A percentile compares a stretch with the other conserved stretches of the same genome.
These are phyloP conservation scores for Sturmia bella DNA, from an alignment of 2,888 invertebrate species.

Conservation along the genomic window DNA sequence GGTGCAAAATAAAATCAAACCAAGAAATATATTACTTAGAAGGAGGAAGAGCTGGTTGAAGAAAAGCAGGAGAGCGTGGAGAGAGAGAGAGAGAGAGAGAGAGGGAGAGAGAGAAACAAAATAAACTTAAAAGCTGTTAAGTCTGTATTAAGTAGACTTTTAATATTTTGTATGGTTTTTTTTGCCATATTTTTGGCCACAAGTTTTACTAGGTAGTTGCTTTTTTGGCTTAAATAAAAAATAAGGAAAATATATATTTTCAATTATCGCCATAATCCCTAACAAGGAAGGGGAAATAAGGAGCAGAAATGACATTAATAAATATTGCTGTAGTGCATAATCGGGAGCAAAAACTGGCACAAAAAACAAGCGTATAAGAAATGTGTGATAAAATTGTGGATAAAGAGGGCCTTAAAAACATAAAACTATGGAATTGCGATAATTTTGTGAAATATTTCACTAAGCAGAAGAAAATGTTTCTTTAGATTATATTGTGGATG, in stretches of 20 bases:
- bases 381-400: not conserved
- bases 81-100: too few relatives aligned
- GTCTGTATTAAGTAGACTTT: conserved; percentile 69
- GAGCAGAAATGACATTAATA: conserved; percentile 11
- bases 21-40: conserved; percentile 13
- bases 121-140: conserved; percentile 67
- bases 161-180: conserved; percentile 50
- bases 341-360: not conserved
- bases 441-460: too few relatives aligned
- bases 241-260: conserved; percentile 43
- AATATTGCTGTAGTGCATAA: conserved; percentile 27
- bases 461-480: too few relatives aligned
- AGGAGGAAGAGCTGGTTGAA: conserved; percentile 8
- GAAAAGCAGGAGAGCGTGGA: not conserved
- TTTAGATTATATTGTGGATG: too few relatives aligned
- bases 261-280: conserved; percentile 66
- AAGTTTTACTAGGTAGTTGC: conserved; percentile 30
- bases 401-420: too few relatives aligned
- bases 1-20: conserved; percentile 41
- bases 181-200: conserved; percentile 53
- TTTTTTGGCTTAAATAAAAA: conserved; percentile 37
- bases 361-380: not conserved
- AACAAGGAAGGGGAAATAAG: conserved; percentile 1
- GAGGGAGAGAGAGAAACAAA: too few relatives aligned
- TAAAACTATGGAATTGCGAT: too few relatives aligned